Evolutionary conservation across 2,797 vertebrate genomes (phyloP).

Genomic region (Emydoidea blandingii): DNA sequence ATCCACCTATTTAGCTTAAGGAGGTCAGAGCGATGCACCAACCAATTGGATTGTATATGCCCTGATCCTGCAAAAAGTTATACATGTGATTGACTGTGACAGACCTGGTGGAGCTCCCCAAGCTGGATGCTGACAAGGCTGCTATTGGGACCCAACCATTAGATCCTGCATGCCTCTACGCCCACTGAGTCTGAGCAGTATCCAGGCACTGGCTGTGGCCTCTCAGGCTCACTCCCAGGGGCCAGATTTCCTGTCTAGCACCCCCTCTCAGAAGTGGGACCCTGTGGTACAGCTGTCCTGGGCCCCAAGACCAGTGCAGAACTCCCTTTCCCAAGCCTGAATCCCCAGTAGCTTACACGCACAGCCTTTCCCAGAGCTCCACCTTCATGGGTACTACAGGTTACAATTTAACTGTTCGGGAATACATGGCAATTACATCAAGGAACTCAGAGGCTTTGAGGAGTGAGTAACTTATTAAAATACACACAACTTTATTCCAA

Average conservation of each 20-base stretch:
- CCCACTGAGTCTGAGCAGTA: neutral
- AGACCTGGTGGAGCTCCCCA: neutral
- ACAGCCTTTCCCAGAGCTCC: neutral
- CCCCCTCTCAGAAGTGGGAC: neutral
- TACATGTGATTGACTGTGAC: neutral
- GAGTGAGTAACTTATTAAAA: neutral
- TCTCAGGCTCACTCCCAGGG: neutral
- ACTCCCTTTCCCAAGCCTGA: neutral
- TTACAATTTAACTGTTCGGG: neutral
- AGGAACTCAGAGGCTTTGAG: neutral
- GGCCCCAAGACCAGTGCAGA: neutral
- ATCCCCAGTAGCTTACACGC: neutral
- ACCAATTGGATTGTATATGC: neutral
- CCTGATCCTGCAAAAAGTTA: neutral
- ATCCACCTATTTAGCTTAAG: neutral
- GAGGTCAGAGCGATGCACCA: neutral
- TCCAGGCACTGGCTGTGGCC: neutral
- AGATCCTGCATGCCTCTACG: neutral
- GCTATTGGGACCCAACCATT: neutral
- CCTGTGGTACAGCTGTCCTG: neutral
- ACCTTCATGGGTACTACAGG: neutral
- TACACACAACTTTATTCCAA: neutral
- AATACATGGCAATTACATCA: neutral
- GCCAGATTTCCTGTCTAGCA: neutral
- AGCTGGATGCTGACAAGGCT: neutral